Conservation (phyloP, 2,797 vertebrate genomes). For the Scolopax rusticola region DNA sequence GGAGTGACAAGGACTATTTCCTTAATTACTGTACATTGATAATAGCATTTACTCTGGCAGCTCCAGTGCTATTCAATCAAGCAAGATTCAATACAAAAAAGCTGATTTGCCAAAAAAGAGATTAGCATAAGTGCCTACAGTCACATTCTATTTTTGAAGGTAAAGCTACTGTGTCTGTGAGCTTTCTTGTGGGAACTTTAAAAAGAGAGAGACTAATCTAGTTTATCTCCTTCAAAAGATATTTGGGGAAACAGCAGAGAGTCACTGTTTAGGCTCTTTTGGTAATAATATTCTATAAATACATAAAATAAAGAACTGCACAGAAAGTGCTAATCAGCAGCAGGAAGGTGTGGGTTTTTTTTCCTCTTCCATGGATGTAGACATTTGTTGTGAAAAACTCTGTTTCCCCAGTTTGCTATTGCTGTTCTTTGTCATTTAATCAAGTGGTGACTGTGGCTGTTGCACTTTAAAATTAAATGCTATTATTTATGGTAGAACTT, state of each 20-base stretch:
- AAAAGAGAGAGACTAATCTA: constrained; percentile 68
- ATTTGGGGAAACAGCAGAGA: constrained; percentile 13
- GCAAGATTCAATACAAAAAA: constrained; percentile 80
- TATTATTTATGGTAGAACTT: constrained; percentile 63
- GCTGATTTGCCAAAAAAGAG: constrained; percentile 80
- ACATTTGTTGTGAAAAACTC: constrained; percentile 21
- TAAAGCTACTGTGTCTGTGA: constrained; percentile 74
- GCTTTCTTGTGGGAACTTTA: constrained; percentile 75
- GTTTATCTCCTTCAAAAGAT: constrained; percentile 67
- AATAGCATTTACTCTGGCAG: constrained; percentile 80
- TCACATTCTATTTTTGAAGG: constrained; percentile 81
- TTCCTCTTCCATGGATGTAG: background rate
- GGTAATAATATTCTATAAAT: constrained; percentile 42
- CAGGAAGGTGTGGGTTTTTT: background rate
- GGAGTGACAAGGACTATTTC: constrained; percentile 80
- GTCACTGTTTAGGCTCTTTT: constrained; percentile 22
- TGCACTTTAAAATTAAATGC: constrained; percentile 71
- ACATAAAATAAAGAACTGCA: constrained; percentile 18
- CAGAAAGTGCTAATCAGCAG: constrained; percentile 17
- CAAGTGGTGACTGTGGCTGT: constrained; percentile 63
- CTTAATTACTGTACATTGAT: constrained; percentile 81
- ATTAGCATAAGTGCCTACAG: constrained; percentile 78
- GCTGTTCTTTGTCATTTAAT: constrained; percentile 68
- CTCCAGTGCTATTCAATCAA: constrained; percentile 78
- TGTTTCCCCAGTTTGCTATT: background rate